Evolutionary conservation across 2,888 invertebrate species (phyloP), one percentile per base, ranked within the genome.

Genomic region (Melipona beecheii): DNA sequence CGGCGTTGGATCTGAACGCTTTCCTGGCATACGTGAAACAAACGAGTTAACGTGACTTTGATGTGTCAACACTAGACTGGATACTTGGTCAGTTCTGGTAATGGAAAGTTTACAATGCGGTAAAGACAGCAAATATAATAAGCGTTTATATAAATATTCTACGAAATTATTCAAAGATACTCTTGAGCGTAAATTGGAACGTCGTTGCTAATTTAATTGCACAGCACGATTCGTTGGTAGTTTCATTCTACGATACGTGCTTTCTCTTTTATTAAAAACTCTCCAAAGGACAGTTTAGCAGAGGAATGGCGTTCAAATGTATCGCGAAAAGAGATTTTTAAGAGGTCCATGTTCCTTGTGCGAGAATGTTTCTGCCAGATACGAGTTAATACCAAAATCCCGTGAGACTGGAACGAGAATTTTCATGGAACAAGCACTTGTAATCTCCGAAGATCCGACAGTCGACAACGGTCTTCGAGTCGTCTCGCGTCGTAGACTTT

Each of bases 361-460:
- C 31, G 52, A 69, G 62, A 24, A 69, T 64, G n/a, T 52, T 70
- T 54, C 17, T n/a, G 64, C 36, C 13, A n/a, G 31, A 31, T 64
- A 70, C 64, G 56, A 75, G 27, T 84, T 83, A 68, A 74, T 78
- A 71, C 70, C 52, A 70, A 65, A 66, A 71, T 83, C 66, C 54
- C 71, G 62, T 52, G 56, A 49, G 66, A 71, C 27, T 54, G 60
- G 54, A 64, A 70, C 70, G 50, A 49, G 58, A 58, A 64, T 83
- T 78, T 83, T 84, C 84, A 71, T 66, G 75, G 60, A 84, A 79
- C 62, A 58, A 49, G 69, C 73, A 73, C 75, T 79, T 76, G 78
- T 71, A 75, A 84, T 78, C 79, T 72, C 58, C 58, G 27, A 83
- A 72, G 79, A 84, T 84, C 75, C 72, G 64, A 75, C 72, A 75